Percentiles rank a stretch among this genome's conserved stretches.
phyloP scores from a whole-genome alignment of 2,113 vertebrate species.

The Hemichromis elongatus region DNA sequence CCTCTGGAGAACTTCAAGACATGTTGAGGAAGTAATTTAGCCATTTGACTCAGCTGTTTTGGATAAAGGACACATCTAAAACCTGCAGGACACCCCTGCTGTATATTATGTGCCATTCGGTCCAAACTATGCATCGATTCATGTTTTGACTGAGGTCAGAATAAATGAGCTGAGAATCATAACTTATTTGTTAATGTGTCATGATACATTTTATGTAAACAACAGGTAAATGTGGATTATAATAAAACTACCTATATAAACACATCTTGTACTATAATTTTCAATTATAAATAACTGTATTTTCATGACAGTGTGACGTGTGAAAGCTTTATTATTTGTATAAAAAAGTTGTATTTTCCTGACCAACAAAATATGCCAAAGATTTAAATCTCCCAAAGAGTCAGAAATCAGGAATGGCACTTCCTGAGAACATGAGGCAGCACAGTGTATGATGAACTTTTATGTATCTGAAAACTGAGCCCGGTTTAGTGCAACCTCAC shows the following conservation, averaged over 20 bases:
- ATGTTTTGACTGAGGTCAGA: background rate
- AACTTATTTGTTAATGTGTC: slow-evolving; percentile 15
- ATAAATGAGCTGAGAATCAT: background rate
- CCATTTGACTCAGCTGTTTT: too few relatives aligned
- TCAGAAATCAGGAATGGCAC: background rate
- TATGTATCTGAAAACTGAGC: background rate
- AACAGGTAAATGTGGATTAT: background rate
- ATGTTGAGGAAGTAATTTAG: too few relatives aligned
- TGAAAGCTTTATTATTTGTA: background rate
- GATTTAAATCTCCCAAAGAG: background rate
- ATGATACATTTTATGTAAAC: slow-evolving; percentile 34
- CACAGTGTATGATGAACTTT: background rate
- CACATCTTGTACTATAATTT: background rate
- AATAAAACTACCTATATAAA: background rate
- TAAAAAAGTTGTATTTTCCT: background rate
- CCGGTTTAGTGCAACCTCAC: background rate
- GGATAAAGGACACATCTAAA: too few relatives aligned
- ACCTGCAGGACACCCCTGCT: too few relatives aligned
- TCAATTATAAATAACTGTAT: background rate
- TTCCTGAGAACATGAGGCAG: background rate
- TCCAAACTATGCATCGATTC: background rate
- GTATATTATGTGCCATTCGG: background rate
- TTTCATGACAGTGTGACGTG: background rate
- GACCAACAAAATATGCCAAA: background rate
- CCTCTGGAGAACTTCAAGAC: too few relatives aligned